These are phyloP conservation scores for Mellivora capensis DNA, from an alignment of 2,113 vertebrate genomes.

Conservation along the genomic window DNA sequence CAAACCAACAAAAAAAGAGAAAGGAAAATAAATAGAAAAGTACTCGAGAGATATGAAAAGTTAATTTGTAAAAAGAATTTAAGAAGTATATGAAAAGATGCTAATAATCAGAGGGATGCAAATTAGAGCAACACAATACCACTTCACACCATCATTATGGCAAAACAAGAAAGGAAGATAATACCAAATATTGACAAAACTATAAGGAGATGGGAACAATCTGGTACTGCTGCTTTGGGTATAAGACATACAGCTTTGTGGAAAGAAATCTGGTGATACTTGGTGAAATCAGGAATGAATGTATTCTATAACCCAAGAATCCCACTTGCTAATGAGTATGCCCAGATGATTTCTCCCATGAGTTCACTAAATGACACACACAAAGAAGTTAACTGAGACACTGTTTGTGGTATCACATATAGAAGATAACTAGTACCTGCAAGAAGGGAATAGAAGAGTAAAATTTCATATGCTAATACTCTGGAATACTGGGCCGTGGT, in stretches of 20 bases:
- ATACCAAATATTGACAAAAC: background rate
- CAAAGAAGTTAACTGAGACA: background rate
- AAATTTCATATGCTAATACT: background rate
- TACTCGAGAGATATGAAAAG: background rate
- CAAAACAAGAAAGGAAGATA: background rate
- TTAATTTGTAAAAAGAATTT: background rate
- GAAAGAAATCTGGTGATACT: background rate
- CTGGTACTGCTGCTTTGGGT: background rate
- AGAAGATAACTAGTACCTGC: background rate
- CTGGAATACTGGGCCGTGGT: background rate
- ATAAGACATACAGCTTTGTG: background rate
- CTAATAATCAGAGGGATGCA: background rate
- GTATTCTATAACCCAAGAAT: background rate
- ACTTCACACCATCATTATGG: background rate
- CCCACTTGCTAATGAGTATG: too few relatives aligned
- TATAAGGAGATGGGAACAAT: background rate
- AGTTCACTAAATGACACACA: background rate
- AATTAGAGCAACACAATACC: background rate
- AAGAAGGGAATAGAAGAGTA: background rate
- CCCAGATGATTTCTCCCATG: background rate
- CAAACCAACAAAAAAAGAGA: conserved; percentile 11
- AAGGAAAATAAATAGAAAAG: background rate
- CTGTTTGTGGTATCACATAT: background rate
- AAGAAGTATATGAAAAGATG: background rate
- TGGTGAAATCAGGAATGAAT: background rate